Conservation (phyloP, 2,797 vertebrate genomes). For the Hydrophis major region DNA sequence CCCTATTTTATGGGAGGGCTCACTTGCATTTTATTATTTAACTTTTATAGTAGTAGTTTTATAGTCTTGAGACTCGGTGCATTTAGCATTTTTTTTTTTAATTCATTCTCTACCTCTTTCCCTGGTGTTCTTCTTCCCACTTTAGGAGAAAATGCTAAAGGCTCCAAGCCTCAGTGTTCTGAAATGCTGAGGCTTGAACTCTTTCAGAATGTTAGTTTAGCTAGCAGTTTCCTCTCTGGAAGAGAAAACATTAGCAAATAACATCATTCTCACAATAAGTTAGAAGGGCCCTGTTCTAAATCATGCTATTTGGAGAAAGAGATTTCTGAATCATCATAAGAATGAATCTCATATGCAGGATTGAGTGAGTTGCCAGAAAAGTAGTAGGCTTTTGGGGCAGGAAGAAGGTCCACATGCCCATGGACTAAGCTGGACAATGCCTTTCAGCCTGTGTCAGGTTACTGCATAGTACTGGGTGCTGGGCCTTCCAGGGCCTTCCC, state of each 20-base stretch:
- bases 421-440: not conserved
- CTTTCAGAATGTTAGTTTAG: not conserved
- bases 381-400: not conserved
- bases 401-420: not conserved
- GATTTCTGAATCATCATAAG: not conserved
- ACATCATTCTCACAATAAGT: not conserved
- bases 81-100: not conserved
- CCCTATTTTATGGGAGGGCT: not conserved
- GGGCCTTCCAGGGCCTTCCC: too few species aligned
- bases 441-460: not conserved
- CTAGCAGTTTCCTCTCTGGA: not conserved
- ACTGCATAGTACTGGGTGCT: not conserved
- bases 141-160: not conserved
- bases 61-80: not conserved
- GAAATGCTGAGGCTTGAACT: not conserved
- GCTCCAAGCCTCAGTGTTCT: not conserved
- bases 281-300: not conserved
- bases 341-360: not conserved
- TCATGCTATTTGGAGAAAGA: not conserved
- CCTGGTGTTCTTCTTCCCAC: not conserved
- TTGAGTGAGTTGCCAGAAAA: not conserved
- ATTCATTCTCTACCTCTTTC: not conserved
- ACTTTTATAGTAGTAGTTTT: not conserved
- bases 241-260: not conserved
- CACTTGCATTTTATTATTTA: not conserved